phyloP scores from a whole-genome alignment of 2,888 invertebrate genomes.

The Lochmaea crataegi region DNA sequence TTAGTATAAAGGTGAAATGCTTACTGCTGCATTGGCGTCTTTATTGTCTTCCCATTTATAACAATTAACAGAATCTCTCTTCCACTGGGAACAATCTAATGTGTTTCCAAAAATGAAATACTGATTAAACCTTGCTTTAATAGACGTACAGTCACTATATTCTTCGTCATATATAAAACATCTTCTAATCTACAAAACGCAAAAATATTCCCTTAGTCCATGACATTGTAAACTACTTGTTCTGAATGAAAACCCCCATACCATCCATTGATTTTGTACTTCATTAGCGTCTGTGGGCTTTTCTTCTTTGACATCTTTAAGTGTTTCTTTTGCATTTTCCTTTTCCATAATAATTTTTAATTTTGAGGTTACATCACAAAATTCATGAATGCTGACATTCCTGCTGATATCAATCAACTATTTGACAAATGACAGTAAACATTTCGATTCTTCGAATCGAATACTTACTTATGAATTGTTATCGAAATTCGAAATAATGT shows the following conservation, averaged over 20 bases:
- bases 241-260: slow-evolving; percentile 36
- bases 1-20: slow-evolving; percentile 50
- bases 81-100: slow-evolving; percentile 83
- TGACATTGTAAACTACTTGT: not conserved
- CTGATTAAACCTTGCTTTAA: slow-evolving; percentile 84
- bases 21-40: slow-evolving; percentile 77
- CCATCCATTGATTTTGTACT: slow-evolving; percentile 58
- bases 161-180: slow-evolving; percentile 86
- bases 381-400: not conserved
- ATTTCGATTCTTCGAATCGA: no score
- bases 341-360: slow-evolving; percentile 7
- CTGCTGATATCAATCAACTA: not conserved
- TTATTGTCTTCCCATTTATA: slow-evolving; percentile 72
- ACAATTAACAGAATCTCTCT: slow-evolving; percentile 81
- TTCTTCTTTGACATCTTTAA: slow-evolving; percentile 18
- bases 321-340: slow-evolving; percentile 6
- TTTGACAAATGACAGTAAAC: no score
- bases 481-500: no score
- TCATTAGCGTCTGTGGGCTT: slow-evolving; percentile 11
- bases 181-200: slow-evolving; percentile 76
- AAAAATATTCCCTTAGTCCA: slow-evolving; percentile 7
- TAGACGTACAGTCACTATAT: slow-evolving; percentile 81
- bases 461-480: no score
- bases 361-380: slow-evolving; percentile 13
- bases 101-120: slow-evolving; percentile 83